Base-by-base conservation (phyloP, 2,888 invertebrate species). In the Emmelina monodactyla region DNA sequence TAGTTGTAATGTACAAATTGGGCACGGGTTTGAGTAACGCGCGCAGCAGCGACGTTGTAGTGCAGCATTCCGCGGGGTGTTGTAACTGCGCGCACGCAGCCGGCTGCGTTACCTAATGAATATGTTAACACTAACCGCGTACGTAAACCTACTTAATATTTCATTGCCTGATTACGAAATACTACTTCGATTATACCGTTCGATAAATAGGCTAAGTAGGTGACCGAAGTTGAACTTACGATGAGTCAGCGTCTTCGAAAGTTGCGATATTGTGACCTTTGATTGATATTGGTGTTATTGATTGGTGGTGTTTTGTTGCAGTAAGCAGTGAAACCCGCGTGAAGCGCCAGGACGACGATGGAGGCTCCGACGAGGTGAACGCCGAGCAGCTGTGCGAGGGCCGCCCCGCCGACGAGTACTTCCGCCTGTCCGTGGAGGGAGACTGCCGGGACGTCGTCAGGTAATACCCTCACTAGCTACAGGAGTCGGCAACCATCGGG, bases 381-480 rank as follows among this genome's bases (percentile, higher is more conserved):
- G 81, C 92, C 2, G 94, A 95, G 55, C 89, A 93, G 67, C 83
- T 93, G 34, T 95, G 95, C 69, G 87, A 90, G 47, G 90, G 91
- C 56, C 85, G 94, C 51, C 92, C 94, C 2, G 91, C 89, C 12
- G 94, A 94, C 58, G 94, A 95, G 72, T 95, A 94, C 80, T 95
- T 95, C 84, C 86, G 95, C 47, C 82, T 94, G 50, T 83, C 86
- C 47, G 85, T 88, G 34, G 92, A 92, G 15, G 88, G 89, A 44
- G 94, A 95, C 73, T 95, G 95, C 73, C 86, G 94, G 53, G 94
- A 94, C 69, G 95, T 95, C 49, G 94, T 94, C 59, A 92, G 94
- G 91, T 41, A 33, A 37, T 19, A 13, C 14, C 10, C 14, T n/a
- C n/a, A n/a, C n/a, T n/a, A n/a, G n/a, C n/a, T n/a, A n/a, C n/a